Evolutionary conservation across 2,797 vertebrate genomes (phyloP).

Genomic region (Xerus rutilus): DNA sequence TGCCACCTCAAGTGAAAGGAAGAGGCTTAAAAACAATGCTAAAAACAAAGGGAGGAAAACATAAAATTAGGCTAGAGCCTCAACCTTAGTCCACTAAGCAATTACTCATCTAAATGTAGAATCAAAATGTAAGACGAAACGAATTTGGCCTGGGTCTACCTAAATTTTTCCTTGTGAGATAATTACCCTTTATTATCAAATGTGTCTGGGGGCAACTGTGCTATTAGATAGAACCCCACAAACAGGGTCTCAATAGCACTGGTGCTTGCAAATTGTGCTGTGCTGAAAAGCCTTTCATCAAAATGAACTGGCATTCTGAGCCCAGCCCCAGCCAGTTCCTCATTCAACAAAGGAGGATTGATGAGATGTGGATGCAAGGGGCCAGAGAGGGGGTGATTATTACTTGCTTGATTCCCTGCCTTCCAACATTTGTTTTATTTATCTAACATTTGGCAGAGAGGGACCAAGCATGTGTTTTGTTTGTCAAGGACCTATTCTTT

Average conservation of each 20-base stretch:
- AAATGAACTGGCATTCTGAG: neutral
- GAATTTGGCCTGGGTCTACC: neutral
- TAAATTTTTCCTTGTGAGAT: neutral
- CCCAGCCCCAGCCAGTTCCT: neutral
- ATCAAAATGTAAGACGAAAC: neutral
- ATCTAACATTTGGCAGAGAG: neutral
- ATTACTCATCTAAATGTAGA: neutral
- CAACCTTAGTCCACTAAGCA: neutral
- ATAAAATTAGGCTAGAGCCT: neutral
- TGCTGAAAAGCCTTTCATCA: neutral
- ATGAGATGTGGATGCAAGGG: rapidly evolving
- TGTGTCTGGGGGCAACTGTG: neutral
- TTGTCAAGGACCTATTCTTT: neutral
- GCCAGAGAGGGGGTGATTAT: neutral
- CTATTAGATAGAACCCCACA: neutral
- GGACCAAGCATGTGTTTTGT: neutral
- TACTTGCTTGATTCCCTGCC: neutral
- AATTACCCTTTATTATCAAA: neutral
- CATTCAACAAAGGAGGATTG: neutral
- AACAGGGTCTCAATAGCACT: neutral
- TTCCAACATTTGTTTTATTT: neutral
- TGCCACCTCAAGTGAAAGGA: neutral
- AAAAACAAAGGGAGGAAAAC: neutral
- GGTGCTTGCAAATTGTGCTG: neutral
- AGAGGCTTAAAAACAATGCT: neutral